Evolutionary conservation across 2,797 vertebrate species (phyloP).

Genomic region (Rhyacichthys aspro): DNA sequence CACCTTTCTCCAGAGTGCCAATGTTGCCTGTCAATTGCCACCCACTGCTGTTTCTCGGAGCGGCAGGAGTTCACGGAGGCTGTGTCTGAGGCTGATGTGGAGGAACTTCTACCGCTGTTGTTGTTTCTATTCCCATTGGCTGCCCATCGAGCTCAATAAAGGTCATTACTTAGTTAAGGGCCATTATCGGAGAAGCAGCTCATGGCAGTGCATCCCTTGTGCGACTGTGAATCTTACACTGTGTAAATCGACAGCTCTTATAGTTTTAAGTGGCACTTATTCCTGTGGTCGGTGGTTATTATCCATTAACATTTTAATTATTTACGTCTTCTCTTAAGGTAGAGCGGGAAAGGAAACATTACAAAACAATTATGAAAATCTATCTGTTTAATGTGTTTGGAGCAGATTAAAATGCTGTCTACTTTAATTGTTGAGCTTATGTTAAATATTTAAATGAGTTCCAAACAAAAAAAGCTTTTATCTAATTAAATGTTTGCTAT

Average conservation of each 20-base stretch:
- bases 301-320: background rate
- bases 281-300: constrained; percentile 7
- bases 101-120: constrained; percentile 23
- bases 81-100: constrained; percentile 13
- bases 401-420: too few species aligned
- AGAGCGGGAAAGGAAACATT: too few species aligned
- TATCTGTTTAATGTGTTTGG: too few species aligned
- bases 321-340: background rate
- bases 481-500: too few species aligned
- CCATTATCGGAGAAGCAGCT: constrained; percentile 39
- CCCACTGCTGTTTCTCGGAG: background rate
- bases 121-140: constrained; percentile 26
- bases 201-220: constrained; percentile 32
- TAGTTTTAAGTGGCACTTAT: constrained; percentile 5
- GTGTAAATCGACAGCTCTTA: background rate
- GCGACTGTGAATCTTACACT: constrained; percentile 3
- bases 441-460: too few species aligned
- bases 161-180: constrained; percentile 46
- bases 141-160: constrained; percentile 39
- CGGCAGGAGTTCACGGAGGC: background rate
- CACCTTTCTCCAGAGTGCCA: constrained; percentile 12
- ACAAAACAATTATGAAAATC: too few species aligned
- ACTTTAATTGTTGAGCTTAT: too few species aligned
- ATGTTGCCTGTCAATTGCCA: constrained; percentile 30
- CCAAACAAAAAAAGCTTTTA: too few species aligned